Base-by-base conservation (phyloP, 2,113 vertebrate species). In the Ceratotherium simum region DNA sequence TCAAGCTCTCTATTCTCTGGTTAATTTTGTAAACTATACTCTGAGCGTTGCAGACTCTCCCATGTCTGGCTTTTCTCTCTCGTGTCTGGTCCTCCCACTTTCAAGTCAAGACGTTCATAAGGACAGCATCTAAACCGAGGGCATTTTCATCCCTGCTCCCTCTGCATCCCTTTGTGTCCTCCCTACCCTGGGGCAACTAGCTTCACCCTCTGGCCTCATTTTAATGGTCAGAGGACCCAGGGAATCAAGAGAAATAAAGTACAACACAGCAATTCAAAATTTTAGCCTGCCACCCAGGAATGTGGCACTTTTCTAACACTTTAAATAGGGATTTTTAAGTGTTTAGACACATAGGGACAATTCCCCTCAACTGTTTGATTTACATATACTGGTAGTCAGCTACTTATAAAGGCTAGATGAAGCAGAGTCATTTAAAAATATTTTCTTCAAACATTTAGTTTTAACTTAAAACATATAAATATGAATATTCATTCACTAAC, bases 401-500 rank as follows among this genome's bases (percentile, higher is more conserved):
- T 42, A 46, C 70, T 89, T 90, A 54, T 65, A 84, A 96, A 97
- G 48, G 13, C 39, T 80, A 88, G n/a, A 65, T 79, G 81, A 54
- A 88, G 69, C 51, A 84, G 20, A 46, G 20, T 65, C 42, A 48
- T 72, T 84, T 76, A 65, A 79, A 95, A 95, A 83, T 54, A 56
- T 10, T 73, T 72, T 62, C 46, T 20, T 92, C 69, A 67, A 86
- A 91, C 13, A 69, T 94, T 86, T 91, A n/a, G 25, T 79, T 95
- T 90, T 86, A 82, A 88, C 75, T 90, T 73, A 90, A 94, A 87
- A 91, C 18, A 46, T 62, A 8, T 14, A 93, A 56, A 72, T 36
- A 0, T 60, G 5, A 42, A 65, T 81, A 78, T 69, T 92, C 2
- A 70, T 76, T 70, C 54, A 81, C 10, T 60, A 95, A 62, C 6